phyloP scores from a whole-genome alignment of 2,888 invertebrate species.

The Thalpophila matura region DNA sequence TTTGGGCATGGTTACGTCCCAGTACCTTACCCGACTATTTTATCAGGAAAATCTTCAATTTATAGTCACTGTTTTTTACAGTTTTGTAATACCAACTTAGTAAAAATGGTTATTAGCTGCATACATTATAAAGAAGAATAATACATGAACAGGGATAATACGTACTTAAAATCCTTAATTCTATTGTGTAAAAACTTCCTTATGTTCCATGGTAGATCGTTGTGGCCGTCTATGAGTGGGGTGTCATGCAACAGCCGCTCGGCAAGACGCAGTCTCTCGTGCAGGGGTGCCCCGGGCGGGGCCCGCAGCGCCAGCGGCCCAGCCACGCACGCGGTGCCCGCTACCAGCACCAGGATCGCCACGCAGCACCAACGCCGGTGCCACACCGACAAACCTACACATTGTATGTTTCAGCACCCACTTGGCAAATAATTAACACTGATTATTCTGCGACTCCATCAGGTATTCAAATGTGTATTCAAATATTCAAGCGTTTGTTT shows the following conservation, averaged over 20 bases:
- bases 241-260: constrained; percentile 94
- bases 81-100: too few species aligned
- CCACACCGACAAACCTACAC: constrained; percentile 83
- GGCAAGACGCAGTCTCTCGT: constrained; percentile 94
- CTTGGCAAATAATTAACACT: constrained; percentile 20
- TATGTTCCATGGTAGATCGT: constrained; percentile 97
- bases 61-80: too few species aligned
- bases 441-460: constrained; percentile 29
- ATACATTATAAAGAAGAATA: background rate
- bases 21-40: too few species aligned
- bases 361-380: constrained; percentile 94
- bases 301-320: constrained; percentile 95
- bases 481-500: constrained; percentile 38
- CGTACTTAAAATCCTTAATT: constrained; percentile 95
- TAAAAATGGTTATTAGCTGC: too few species aligned
- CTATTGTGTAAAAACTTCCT: constrained; percentile 97
- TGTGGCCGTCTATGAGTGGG: constrained; percentile 96
- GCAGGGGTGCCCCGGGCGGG: constrained; percentile 94
- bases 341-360: constrained; percentile 93
- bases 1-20: too few species aligned
- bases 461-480: constrained; percentile 44
- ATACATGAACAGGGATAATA: constrained; percentile 14
- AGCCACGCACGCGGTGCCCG: constrained; percentile 95
- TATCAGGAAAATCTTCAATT: too few species aligned
- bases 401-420: constrained; percentile 13